These are phyloP conservation scores for Apis florea DNA, from an alignment of 1,140 invertebrate species.

Conservation along the genomic window DNA sequence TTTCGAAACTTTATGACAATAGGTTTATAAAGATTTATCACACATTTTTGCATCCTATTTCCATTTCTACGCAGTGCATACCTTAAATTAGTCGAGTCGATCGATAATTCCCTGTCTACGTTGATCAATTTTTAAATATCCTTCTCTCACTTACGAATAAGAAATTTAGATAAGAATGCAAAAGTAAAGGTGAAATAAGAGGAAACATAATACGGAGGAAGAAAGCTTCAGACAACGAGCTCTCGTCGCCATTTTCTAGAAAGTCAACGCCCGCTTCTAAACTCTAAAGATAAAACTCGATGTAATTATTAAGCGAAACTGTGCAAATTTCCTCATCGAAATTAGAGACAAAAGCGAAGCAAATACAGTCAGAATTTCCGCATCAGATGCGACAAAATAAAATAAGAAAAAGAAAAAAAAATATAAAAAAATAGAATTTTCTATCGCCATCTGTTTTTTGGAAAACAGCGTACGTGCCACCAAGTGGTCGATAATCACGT, in stretches of 20 bases:
- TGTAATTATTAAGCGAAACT: not conserved
- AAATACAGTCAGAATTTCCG: constrained; percentile 57
- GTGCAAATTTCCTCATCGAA: not conserved
- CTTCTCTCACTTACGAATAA: constrained; percentile 15
- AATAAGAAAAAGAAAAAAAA: constrained; percentile 6
- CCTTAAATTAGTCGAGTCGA: not conserved
- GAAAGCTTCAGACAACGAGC: constrained; percentile 50
- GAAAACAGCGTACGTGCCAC: constrained; percentile 55
- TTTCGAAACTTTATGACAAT: not conserved
- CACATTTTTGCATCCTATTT: not conserved
- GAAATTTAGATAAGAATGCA: constrained; percentile 27
- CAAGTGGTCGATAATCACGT: constrained; percentile 62
- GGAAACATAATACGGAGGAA: constrained; percentile 66
- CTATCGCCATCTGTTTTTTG: constrained; percentile 57
- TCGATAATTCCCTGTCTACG: not conserved
- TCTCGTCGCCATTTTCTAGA: constrained; percentile 47
- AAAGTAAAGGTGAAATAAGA: constrained; percentile 66
- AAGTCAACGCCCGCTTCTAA: not conserved
- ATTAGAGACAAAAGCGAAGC: constrained; percentile 19
- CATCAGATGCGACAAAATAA: constrained; percentile 68
- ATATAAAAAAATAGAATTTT: constrained; percentile 51
- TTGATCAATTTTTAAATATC: not conserved
- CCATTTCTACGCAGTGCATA: not conserved
- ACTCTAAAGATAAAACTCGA: not conserved
- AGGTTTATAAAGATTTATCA: not conserved